Evolutionary conservation across 2,888 invertebrate species (phyloP).

Genomic region (Dysmachus trigonus): DNA sequence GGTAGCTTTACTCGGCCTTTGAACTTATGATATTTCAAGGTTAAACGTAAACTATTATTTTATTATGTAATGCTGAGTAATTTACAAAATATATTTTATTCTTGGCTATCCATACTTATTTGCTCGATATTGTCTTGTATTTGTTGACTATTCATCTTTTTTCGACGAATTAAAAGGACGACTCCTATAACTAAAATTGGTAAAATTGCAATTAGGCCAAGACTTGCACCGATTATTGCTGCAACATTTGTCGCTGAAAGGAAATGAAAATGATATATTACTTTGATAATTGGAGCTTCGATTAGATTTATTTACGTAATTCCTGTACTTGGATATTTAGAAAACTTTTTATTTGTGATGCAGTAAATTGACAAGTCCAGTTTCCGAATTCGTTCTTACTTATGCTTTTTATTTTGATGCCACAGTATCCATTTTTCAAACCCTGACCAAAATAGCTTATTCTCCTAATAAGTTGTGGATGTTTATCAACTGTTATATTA

Average conservation of each 20-base stretch:
- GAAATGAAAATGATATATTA: background rate
- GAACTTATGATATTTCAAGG: too few species aligned
- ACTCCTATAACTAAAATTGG: background rate
- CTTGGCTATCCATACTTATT: too few species aligned
- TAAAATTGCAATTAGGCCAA: background rate
- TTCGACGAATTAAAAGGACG: background rate
- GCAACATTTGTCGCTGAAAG: background rate
- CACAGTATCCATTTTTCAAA: conserved; percentile 54
- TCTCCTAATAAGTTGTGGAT: conserved; percentile 49
- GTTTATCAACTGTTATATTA: background rate
- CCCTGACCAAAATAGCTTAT: conserved; percentile 55
- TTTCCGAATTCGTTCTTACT: conserved; percentile 52
- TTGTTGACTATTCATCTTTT: background rate
- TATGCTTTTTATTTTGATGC: conserved; percentile 51
- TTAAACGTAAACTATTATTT: too few species aligned
- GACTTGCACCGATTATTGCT: background rate
- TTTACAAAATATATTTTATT: too few species aligned
- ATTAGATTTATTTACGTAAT: background rate
- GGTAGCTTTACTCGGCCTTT: too few species aligned
- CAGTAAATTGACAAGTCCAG: conserved; percentile 55
- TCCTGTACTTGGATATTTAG: background rate
- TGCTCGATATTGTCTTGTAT: too few species aligned
- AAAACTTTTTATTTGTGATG: conserved; percentile 28
- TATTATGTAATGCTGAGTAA: too few species aligned
- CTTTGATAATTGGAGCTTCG: background rate